Evolutionary conservation across 2,888 invertebrate species (phyloP).

Genomic region (Pycnomerus fuliginosus): DNA sequence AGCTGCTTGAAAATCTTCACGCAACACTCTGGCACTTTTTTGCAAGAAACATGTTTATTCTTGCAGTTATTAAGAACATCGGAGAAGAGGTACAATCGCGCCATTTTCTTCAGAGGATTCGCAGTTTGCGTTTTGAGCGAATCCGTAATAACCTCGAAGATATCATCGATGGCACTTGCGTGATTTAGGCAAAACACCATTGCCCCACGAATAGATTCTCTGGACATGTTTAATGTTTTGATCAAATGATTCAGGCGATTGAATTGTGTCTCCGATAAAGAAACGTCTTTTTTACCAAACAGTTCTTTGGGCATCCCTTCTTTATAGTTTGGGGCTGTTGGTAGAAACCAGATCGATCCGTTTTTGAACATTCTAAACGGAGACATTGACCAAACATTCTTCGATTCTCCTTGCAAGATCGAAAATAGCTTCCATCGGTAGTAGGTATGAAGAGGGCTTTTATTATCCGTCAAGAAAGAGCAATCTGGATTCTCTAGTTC

Average conservation of each 20-base stretch:
- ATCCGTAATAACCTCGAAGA: conserved; percentile 85
- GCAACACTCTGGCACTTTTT: conserved; percentile 63
- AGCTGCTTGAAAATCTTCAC: conserved; percentile 72
- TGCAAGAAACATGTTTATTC: conserved; percentile 76
- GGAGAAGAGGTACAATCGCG: conserved; percentile 89
- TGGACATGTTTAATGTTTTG: conserved; percentile 74
- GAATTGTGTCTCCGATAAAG: conserved; percentile 77
- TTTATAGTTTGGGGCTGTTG: conserved; percentile 86
- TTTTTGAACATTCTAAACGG: conserved; percentile 95
- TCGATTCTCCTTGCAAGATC: conserved; percentile 89
- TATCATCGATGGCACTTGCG: conserved; percentile 89
- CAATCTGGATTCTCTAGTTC: conserved; percentile 95
- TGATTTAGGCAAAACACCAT: conserved; percentile 99
- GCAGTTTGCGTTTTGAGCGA: conserved; percentile 70
- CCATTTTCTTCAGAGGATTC: conserved; percentile 80
- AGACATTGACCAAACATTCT: conserved; percentile 80
- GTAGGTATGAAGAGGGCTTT: conserved; percentile 58
- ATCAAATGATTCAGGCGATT: conserved; percentile 86
- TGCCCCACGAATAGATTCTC: conserved; percentile 78
- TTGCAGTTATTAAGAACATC: conserved; percentile 96
- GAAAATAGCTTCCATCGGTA: conserved; percentile 89
- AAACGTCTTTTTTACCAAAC: too few relatives aligned
- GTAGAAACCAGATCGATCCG: conserved; percentile 95
- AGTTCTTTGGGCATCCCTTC: conserved; percentile 95
- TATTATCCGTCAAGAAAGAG: conserved; percentile 88